phyloP scores from a whole-genome alignment of 2,113 vertebrate genomes.

The Crotophaga sulcirostris region DNA sequence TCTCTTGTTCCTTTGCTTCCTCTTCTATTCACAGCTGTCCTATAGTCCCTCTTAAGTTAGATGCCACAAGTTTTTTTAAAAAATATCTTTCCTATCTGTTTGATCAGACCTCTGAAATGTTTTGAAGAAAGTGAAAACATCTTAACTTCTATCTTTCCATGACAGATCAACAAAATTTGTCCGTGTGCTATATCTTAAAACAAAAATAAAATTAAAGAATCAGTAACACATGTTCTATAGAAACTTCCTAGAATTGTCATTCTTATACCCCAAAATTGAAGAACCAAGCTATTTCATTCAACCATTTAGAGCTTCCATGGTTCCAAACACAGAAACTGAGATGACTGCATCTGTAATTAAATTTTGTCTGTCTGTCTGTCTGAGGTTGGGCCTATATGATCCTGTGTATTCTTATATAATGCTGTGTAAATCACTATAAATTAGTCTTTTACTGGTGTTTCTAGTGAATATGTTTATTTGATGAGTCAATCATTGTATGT shows the following conservation, averaged over 20 bases:
- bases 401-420: neutral
- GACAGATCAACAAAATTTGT: neutral
- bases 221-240: rapidly evolving
- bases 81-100: neutral
- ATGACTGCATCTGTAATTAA: neutral
- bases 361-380: neutral
- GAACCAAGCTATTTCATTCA: neutral
- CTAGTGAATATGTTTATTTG: neutral
- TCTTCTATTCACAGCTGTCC: neutral
- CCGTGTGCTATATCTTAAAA: rapidly evolving
- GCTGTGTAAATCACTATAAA: neutral
- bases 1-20: neutral
- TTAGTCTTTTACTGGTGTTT: rapidly evolving
- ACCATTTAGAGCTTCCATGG: neutral
- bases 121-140: neutral
- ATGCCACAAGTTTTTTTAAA: neutral
- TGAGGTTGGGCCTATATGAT: neutral
- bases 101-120: neutral
- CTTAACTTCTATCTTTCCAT: neutral
- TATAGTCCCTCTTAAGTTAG: neutral
- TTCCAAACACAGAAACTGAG: neutral
- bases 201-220: neutral
- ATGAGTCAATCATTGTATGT: neutral
- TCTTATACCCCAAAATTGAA: neutral
- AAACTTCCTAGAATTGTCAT: neutral